phyloP scores from a whole-genome alignment of 2,888 invertebrate species.

The Scaptomyza cyrtandrae region DNA sequence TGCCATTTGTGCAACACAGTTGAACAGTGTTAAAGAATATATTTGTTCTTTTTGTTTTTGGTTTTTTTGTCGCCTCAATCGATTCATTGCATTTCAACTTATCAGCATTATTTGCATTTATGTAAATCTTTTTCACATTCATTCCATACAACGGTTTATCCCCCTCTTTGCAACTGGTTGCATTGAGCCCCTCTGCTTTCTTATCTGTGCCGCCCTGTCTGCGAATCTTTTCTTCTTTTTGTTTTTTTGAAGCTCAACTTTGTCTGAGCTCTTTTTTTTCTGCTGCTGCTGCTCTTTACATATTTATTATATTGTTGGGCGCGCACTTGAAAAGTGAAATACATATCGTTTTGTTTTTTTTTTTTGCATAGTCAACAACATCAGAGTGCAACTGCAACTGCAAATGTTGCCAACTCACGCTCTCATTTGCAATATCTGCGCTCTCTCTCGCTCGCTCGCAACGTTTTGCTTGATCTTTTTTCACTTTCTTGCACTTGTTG shows the following conservation, averaged over 20 bases:
- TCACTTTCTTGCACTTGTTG: constrained; percentile 61
- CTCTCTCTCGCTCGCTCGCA: constrained; percentile 19
- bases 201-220: constrained; percentile 17
- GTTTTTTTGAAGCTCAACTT: constrained; percentile 21
- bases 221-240: not conserved
- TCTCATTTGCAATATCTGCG: constrained; percentile 51
- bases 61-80: constrained; percentile 14
- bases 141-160: constrained; percentile 29
- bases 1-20: constrained; percentile 11
- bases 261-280: constrained; percentile 10
- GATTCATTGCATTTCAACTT: constrained; percentile 13
- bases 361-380: constrained; percentile 41
- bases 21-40: not conserved
- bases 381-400: constrained; percentile 10
- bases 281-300: constrained; percentile 1
- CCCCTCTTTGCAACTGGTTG: not conserved
- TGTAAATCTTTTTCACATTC: constrained; percentile 30
- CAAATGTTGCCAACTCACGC: constrained; percentile 62
- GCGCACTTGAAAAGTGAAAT: constrained; percentile 57
- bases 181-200: constrained; percentile 7
- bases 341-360: constrained; percentile 3
- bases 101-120: constrained; percentile 42
- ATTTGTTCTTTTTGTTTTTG: no score
- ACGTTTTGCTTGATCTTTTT: constrained; percentile 63
- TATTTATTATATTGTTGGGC: constrained; percentile 24